Conservation (phyloP, 1,140 invertebrate genomes). For the Rhizoglyphus robini region DNA sequence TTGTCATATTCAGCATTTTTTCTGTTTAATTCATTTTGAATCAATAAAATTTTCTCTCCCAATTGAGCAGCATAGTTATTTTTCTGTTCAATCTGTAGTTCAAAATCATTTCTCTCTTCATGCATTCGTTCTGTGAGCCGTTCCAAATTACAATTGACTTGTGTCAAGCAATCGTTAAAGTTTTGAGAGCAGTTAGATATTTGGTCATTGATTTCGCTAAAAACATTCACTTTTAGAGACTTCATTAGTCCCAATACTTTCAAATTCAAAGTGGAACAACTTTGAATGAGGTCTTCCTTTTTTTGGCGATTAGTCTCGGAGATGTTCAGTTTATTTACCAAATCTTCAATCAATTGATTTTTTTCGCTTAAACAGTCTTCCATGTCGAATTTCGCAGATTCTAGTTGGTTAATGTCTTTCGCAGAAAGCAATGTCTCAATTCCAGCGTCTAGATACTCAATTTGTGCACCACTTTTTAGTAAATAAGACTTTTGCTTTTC, state of each 20-base stretch:
- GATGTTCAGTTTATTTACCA: background rate
- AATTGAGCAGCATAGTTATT: too few relatives aligned
- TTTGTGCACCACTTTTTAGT: too few relatives aligned
- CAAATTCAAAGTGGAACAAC: background rate
- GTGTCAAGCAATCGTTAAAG: too few relatives aligned
- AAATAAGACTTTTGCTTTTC: too few relatives aligned
- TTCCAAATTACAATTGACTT: too few relatives aligned
- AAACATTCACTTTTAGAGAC: too few relatives aligned
- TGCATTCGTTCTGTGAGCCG: background rate
- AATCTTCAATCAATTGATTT: background rate
- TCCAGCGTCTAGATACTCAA: background rate
- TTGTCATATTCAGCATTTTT: slow-evolving; percentile 28
- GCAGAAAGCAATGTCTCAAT: background rate
- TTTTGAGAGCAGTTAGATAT: too few relatives aligned
- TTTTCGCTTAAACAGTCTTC: background rate
- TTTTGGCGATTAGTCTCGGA: background rate
- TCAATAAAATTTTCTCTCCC: too few relatives aligned
- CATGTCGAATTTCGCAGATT: background rate
- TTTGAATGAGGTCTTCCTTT: background rate
- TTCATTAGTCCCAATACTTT: background rate
- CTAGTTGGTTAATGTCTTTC: background rate
- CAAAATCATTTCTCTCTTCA: background rate
- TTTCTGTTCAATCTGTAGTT: background rate
- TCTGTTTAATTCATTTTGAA: too few relatives aligned
- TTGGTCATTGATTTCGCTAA: too few relatives aligned